Evolutionary conservation across 2,113 vertebrate species (phyloP).

Genomic region (Ophthalmolycus amberensis): DNA sequence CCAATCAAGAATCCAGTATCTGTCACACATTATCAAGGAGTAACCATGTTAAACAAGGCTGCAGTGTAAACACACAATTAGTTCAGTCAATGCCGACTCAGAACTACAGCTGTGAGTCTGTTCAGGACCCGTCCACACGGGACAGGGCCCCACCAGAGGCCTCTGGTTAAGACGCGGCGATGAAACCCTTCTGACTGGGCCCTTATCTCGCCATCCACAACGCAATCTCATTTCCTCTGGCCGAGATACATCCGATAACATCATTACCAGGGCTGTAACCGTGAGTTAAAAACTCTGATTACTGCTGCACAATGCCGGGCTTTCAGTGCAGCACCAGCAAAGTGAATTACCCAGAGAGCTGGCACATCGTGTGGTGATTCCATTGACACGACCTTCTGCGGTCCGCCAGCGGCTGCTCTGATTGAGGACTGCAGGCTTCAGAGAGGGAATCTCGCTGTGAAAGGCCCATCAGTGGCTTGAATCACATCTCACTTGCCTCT

Average conservation of each 20-base stretch:
- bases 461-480: background rate
- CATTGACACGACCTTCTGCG: conserved; percentile 2
- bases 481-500: background rate
- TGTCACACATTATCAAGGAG: background rate
- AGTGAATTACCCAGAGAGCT: conserved; percentile 33
- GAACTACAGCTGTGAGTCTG: background rate
- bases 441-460: conserved; percentile 2
- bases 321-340: background rate
- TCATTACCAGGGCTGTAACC: conserved; percentile 18
- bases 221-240: conserved; percentile 52
- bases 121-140: background rate
- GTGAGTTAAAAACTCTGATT: conserved; percentile 45
- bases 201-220: conserved; percentile 34
- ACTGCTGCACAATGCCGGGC: background rate
- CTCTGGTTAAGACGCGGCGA: conserved; percentile 5
- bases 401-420: conserved; percentile 31
- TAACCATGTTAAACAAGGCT: background rate
- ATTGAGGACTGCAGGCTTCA: conserved; percentile 29
- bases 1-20: background rate
- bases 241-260: conserved; percentile 49
- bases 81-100: background rate
- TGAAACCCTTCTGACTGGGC: conserved; percentile 30
- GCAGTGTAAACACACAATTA: background rate
- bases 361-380: conserved; percentile 31
- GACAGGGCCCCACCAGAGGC: background rate